Evolutionary conservation across 2,888 invertebrate species (phyloP), one percentile per base, ranked within the genome.

Genomic region (Drosophila melanosoma): DNA sequence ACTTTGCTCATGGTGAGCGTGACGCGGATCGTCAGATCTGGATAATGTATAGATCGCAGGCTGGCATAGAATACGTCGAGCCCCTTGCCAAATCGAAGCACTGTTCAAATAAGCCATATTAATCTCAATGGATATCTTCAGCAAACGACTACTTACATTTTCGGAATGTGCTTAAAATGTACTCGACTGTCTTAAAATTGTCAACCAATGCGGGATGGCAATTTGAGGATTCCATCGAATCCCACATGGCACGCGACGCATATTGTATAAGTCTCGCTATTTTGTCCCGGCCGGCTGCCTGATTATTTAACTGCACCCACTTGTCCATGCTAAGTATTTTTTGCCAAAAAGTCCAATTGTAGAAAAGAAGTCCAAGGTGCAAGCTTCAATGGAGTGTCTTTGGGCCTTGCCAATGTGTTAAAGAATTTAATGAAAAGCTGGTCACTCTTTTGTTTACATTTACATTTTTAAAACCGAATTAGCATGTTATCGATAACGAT

Each of bases 61-160:
- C 97, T 96, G 32, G 95, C 95, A 90, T 98, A 96, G 45, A 98
- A 94, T 56, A 96, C 95, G 87, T 98, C 98, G 52, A 97, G 90
- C 91, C 96, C 97, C 93, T 97, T 95, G 74, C 98, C 98, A 91
- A 98, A 95, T 49, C 98, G 94, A 26, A 98, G 93, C 85, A 98
- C 98, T 98, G 17, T 12, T 60, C 35, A 35, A 12, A 40, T 20
- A 29, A n/a, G 49, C 3, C n/a, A 10, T 20, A 33, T n/a, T 15
- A 12, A 40, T 23, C 10, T 61, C 26, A 26, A 11, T n/a, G 12
- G 10, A 11, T 49, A 38, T 36, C 26, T 12, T 33, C 33, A 17
- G 15, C 15, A 36, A 42, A 49, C 7, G 3, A 3, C 20, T 60
- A 92, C 94, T 93, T 95, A 98, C 98, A 94, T 95, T 97, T 97